phyloP scores from a whole-genome alignment of 2,888 invertebrate genomes.

The Acholoe squamosa region DNA sequence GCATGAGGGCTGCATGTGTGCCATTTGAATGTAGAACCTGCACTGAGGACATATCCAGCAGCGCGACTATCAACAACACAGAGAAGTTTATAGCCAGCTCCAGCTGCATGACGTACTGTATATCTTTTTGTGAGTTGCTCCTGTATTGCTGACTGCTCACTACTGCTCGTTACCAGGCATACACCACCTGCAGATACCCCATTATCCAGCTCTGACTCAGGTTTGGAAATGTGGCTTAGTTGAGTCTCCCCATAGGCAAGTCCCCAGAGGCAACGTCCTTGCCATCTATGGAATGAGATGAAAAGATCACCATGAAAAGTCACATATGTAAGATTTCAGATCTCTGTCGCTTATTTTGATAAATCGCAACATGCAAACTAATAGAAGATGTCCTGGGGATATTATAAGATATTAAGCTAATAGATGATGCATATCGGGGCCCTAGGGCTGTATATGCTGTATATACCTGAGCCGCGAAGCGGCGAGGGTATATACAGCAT shows the following conservation, averaged over 20 bases:
- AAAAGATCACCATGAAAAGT: too few relatives aligned
- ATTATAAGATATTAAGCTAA: too few relatives aligned
- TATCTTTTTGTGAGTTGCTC: slow-evolving; percentile 72
- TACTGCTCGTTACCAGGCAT: slow-evolving; percentile 76
- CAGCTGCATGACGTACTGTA: slow-evolving; percentile 87
- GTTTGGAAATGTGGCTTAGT: slow-evolving; percentile 68
- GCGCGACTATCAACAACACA: slow-evolving; percentile 89
- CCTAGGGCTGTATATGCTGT: too few relatives aligned
- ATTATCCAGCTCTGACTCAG: not conserved
- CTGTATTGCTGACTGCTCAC: slow-evolving; percentile 74
- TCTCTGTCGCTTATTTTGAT: too few relatives aligned
- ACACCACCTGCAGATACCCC: not conserved
- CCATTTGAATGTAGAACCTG: slow-evolving; percentile 93
- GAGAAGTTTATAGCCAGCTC: slow-evolving; percentile 95
- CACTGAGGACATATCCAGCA: slow-evolving; percentile 89
- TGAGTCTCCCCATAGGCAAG: slow-evolving; percentile 79
- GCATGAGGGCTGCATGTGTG: slow-evolving; percentile 96
- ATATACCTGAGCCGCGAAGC: too few relatives aligned
- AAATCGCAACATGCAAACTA: too few relatives aligned
- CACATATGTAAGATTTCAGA: too few relatives aligned
- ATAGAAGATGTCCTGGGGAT: too few relatives aligned
- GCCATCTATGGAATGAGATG: slow-evolving; percentile 80
- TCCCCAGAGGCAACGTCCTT: slow-evolving; percentile 88
- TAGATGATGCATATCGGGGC: too few relatives aligned
- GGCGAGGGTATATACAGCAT: too few relatives aligned